Base-by-base conservation (phyloP, 1,140 invertebrate species). In the Drosophila leontia region DNA sequence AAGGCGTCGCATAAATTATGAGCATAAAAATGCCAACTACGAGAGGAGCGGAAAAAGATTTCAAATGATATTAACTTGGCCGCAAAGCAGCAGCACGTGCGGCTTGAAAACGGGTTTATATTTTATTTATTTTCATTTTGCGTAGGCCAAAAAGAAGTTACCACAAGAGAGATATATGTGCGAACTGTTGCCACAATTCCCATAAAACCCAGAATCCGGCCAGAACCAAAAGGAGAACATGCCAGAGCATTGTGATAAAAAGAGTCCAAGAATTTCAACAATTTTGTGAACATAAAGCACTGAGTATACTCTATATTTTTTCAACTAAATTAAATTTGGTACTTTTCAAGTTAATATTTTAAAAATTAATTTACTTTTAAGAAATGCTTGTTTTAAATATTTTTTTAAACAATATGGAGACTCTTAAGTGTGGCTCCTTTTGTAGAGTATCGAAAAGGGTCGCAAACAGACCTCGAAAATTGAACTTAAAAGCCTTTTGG, bases 1-100 rank as follows among this genome's bases (percentile, higher is more conserved):
- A 65, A 80, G 67, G 58, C 62, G 77, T 63, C 72, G 80, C 72
- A 88, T 87, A 84, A 80, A 87, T 83, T 87, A 88, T 88, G 77
- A 68, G 58, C 57, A 56, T 70, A 70, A 88, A 84, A 88, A 88
- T 80, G 84, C 78, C 84, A 88, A 80, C 84, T 83, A 69, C 65
- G 37, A 56, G 63, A 15, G 17, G 63, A 82, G 67, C 47, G 67
- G 67, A 68, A 67, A 64, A 50, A 51, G 37, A 63, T 56, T 64
- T 48, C 45, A 58, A 47, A 37, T 58, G 42, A 57, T 48, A 59
- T 57, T 55, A 45, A 55, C 39, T 56, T 59, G 75, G 26, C 47
- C 41, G 55, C 50, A 42, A 41, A 55, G 32, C 57, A 60, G 59
- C 64, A 83, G 81, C 80, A 83, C 80, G 80, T 83, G 76, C 64